Evolutionary conservation across 1,140 invertebrate genomes (phyloP).

Genomic region (Planococcus citri): DNA sequence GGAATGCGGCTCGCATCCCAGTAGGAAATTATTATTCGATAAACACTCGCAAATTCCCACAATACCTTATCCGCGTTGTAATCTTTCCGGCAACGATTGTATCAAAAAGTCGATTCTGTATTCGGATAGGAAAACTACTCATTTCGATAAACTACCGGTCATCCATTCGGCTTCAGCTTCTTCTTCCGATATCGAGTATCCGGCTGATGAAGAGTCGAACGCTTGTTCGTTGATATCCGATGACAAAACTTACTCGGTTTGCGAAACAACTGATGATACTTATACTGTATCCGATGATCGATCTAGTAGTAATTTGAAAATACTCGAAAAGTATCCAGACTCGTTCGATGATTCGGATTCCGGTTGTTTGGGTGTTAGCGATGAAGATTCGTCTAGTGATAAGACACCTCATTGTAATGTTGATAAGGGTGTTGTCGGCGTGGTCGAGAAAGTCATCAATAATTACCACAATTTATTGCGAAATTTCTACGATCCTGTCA

Average conservation of each 20-base stretch:
- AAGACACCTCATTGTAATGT: neutral
- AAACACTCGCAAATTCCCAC: neutral
- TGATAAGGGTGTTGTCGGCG: neutral
- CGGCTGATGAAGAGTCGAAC: neutral
- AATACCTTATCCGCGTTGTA: neutral
- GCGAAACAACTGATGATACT: neutral
- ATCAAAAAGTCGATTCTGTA: constrained; percentile 11
- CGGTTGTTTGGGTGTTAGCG: neutral
- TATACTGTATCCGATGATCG: neutral
- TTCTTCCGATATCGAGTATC: neutral
- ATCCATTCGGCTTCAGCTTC: neutral
- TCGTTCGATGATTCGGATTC: neutral
- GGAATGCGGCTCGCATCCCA: neutral
- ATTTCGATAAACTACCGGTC: constrained; percentile 9
- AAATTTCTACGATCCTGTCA: neutral
- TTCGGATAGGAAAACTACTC: neutral
- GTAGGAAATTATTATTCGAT: neutral
- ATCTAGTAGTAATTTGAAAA: neutral
- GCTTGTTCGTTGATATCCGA: neutral
- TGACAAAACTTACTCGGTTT: neutral
- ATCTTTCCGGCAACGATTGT: constrained; percentile 3
- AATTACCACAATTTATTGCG: constrained; percentile 10
- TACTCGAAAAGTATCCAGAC: neutral
- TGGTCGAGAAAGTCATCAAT: constrained; percentile 2
- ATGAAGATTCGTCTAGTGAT: neutral